phyloP scores from a whole-genome alignment of 2,113 vertebrate genomes.

The Bujurquina vittata region DNA sequence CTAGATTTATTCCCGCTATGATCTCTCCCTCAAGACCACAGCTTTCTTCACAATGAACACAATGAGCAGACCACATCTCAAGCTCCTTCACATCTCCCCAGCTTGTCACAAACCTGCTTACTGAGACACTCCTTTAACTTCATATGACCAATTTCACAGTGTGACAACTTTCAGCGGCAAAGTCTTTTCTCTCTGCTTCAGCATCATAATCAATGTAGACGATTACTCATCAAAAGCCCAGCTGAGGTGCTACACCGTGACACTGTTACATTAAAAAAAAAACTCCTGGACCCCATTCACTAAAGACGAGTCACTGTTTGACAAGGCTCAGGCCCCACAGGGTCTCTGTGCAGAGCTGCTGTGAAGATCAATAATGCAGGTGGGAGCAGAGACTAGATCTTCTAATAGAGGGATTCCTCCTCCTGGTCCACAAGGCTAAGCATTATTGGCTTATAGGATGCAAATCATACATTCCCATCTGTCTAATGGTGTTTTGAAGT shows the following conservation, averaged over 20 bases:
- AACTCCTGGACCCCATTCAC: neutral
- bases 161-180: conserved; percentile 2
- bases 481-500: neutral
- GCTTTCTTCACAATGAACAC: neutral
- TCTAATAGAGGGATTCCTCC: neutral
- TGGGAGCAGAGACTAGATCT: conserved; percentile 33
- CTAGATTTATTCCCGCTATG: neutral
- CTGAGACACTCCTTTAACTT: neutral
- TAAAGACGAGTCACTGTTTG: conserved; percentile 43
- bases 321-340: conserved; percentile 15
- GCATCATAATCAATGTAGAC: conserved; percentile 14
- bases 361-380: conserved; percentile 22
- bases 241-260: conserved; percentile 25
- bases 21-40: neutral
- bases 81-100: neutral
- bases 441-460: neutral
- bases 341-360: conserved; percentile 15
- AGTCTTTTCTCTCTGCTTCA: neutral
- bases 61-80: conserved; percentile 12
- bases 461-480: neutral
- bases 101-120: neutral
- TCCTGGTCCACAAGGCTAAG: neutral
- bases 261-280: conserved; percentile 43
- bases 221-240: conserved; percentile 48
- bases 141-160: neutral